A percentile compares a stretch with the other conserved stretches of the same genome.
Evolutionary conservation across 2,113 vertebrate species (phyloP).

Genomic region (Etheostoma spectabile): DNA sequence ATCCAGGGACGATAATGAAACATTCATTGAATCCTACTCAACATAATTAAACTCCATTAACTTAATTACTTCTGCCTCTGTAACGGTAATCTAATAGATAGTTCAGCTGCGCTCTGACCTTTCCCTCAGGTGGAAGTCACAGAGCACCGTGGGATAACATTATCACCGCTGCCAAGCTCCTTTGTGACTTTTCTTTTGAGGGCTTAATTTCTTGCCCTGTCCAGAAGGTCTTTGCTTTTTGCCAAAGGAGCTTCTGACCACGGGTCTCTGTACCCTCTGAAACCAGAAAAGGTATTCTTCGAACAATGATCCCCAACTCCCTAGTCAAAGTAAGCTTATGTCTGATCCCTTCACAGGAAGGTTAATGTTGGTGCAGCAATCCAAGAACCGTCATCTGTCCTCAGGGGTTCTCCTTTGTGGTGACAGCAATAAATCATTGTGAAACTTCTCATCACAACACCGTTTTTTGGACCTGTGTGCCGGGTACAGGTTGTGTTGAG

Average conservation of each 20-base stretch:
- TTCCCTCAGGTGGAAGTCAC: constrained; percentile 75
- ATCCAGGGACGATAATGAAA: constrained; percentile 62
- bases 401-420: constrained; percentile 53
- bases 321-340: constrained; percentile 44
- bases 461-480: constrained; percentile 53
- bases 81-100: constrained; percentile 74
- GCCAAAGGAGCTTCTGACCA: constrained; percentile 27
- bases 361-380: constrained; percentile 68
- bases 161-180: constrained; percentile 50
- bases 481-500: constrained; percentile 48
- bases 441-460: constrained; percentile 54
- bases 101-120: constrained; percentile 55
- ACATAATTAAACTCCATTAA: constrained; percentile 79
- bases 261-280: constrained; percentile 31
- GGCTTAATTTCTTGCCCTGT: constrained; percentile 44
- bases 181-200: constrained; percentile 35
- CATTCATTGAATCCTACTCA: constrained; percentile 74
- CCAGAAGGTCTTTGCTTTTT: constrained; percentile 39
- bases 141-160: constrained; percentile 52
- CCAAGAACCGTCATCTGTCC: constrained; percentile 56
- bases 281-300: constrained; percentile 57
- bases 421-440: constrained; percentile 72
- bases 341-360: constrained; percentile 61
- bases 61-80: constrained; percentile 76
- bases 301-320: constrained; percentile 59